A percentile compares a stretch with the other conserved stretches of the same genome.
These are phyloP conservation scores for Drosophila tani DNA, from an alignment of 1,140 invertebrate species.

Conservation along the genomic window DNA sequence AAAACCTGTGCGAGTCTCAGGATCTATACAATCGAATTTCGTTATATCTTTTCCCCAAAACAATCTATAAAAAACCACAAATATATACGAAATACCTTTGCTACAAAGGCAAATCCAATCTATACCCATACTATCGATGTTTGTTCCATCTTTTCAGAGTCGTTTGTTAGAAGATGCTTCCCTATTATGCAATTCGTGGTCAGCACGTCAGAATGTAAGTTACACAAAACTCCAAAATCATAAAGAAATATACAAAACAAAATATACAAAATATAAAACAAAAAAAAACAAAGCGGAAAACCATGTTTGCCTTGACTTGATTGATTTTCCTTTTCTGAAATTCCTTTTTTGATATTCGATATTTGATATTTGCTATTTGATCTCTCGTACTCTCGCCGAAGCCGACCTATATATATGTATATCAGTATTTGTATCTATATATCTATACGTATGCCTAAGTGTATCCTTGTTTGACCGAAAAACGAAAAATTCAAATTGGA, in stretches of 20 bases:
- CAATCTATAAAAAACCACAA: neutral
- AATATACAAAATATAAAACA: neutral
- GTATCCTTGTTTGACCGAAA: constrained; percentile 31
- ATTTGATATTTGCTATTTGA: constrained; percentile 19
- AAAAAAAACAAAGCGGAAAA: constrained; percentile 4
- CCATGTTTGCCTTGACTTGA: constrained; percentile 36
- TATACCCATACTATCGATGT: constrained; percentile 72
- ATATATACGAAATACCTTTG: constrained; percentile 11
- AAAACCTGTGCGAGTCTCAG: neutral
- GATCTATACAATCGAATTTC: no score
- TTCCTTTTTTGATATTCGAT: constrained; percentile 26
- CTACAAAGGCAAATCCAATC: constrained; percentile 19
- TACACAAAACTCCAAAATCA: constrained; percentile 26
- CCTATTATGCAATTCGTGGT: constrained; percentile 95
- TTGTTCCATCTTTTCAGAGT: constrained; percentile 88
- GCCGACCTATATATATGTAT: constrained; percentile 21
- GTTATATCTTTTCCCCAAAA: neutral
- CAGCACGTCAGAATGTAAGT: constrained; percentile 94
- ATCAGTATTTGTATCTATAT: constrained; percentile 7
- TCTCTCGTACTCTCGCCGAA: constrained; percentile 24
- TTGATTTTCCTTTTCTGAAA: constrained; percentile 51
- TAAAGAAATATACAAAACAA: constrained; percentile 3
- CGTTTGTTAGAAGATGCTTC: constrained; percentile 94
- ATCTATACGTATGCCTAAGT: constrained; percentile 11
- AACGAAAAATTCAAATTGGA: constrained; percentile 28